Conservation (phyloP, 2,888 invertebrate genomes). For the Platycheirus rosarum region DNA sequence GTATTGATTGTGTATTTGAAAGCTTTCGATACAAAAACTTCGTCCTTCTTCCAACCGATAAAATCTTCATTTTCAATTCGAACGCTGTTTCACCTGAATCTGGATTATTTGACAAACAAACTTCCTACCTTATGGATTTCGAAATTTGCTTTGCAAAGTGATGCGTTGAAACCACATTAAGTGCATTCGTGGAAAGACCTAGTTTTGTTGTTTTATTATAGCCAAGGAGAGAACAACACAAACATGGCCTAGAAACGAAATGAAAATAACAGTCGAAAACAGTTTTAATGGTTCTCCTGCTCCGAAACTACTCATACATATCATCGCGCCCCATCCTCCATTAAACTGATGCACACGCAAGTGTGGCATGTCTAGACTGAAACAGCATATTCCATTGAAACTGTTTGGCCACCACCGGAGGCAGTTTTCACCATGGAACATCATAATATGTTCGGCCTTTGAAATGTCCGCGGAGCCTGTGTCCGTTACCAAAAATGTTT, state of each 20-base stretch:
- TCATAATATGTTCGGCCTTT: slow-evolving; percentile 59
- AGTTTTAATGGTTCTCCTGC: slow-evolving; percentile 39
- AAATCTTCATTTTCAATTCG: slow-evolving; percentile 30
- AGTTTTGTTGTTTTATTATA: slow-evolving; percentile 42
- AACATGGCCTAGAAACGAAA: slow-evolving; percentile 65
- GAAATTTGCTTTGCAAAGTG: slow-evolving; percentile 5
- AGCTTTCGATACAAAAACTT: slow-evolving; percentile 2
- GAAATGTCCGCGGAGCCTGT: slow-evolving; percentile 32
- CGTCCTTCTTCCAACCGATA: slow-evolving; percentile 2
- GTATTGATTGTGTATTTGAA: no score
- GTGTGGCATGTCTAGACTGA: slow-evolving; percentile 60
- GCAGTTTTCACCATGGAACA: slow-evolving; percentile 55
- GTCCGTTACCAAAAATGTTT: slow-evolving; percentile 37
- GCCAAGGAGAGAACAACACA: slow-evolving; percentile 42
- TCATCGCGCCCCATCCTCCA: slow-evolving; percentile 11
- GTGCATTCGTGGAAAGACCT: slow-evolving; percentile 44
- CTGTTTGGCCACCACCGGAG: slow-evolving; percentile 18
- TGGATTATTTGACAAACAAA: slow-evolving; percentile 52
- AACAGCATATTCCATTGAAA: slow-evolving; percentile 15
- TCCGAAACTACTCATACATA: background rate
- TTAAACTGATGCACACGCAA: slow-evolving; percentile 35
- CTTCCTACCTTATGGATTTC: slow-evolving; percentile 25
- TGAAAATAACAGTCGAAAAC: slow-evolving; percentile 52
- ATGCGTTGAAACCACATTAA: slow-evolving; percentile 26
- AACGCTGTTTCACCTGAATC: slow-evolving; percentile 16